A percentile compares a stretch with the other conserved stretches of the same genome.
These are phyloP conservation scores for Stenotaenia linearis DNA, from an alignment of 2,888 invertebrate species.

Conservation along the genomic window DNA sequence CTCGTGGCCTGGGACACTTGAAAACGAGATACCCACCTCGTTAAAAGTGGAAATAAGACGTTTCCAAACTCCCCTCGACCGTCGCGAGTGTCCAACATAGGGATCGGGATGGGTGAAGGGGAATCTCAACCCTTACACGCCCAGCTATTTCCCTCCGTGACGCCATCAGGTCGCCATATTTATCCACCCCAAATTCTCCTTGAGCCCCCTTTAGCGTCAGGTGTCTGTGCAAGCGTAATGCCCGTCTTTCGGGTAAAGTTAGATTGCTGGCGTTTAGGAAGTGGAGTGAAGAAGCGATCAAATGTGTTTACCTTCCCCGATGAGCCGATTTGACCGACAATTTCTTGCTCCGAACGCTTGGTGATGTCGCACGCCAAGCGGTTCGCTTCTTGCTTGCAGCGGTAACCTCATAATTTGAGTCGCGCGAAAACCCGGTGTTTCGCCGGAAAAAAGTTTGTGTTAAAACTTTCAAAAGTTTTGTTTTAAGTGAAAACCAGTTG, in stretches of 20 bases:
- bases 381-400: conserved; percentile 6
- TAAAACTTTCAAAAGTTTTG: not conserved
- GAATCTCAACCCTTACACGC: not conserved
- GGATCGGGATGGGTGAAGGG: not conserved
- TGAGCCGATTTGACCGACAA: not conserved
- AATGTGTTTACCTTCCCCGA: not conserved
- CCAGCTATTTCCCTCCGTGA: not conserved
- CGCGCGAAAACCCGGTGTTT: not conserved
- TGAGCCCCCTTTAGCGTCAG: not conserved
- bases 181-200: conserved; percentile 15
- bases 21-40: not conserved
- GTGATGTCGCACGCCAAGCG: conserved; percentile 27
- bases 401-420: conserved; percentile 17
- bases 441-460: not conserved
- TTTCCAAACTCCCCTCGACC: not conserved
- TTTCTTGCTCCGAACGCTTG: conserved; percentile 7
- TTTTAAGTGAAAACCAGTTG: not conserved
- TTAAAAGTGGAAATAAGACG: not conserved
- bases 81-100: not conserved
- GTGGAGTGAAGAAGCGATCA: not conserved
- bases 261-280: not conserved
- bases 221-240: not conserved
- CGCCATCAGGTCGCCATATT: conserved; percentile 28
- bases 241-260: not conserved
- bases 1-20: not conserved